Percentiles rank a stretch among this genome's conserved stretches.
phyloP scores from a whole-genome alignment of 2,797 vertebrate species.

The Aphelocoma californica region DNA sequence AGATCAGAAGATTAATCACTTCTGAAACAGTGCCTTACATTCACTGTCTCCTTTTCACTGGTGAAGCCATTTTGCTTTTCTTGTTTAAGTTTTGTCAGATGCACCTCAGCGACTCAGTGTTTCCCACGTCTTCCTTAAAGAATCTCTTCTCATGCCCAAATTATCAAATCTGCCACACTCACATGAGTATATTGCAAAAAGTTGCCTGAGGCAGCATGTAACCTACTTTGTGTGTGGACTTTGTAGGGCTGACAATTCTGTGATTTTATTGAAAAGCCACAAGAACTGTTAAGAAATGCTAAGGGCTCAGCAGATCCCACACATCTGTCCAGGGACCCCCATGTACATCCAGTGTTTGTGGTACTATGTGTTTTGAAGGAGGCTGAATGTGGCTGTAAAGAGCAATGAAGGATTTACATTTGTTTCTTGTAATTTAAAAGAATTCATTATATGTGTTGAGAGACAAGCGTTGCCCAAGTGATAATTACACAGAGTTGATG shows the following conservation, averaged over 20 bases:
- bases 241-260: neutral
- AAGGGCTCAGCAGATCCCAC: neutral
- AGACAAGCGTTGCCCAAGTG: neutral
- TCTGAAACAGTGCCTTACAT: neutral
- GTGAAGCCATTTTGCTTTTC: neutral
- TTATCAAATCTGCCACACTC: neutral
- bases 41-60: neutral
- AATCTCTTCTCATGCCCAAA: neutral
- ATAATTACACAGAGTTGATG: neutral
- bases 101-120: neutral
- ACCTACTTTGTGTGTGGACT: neutral
- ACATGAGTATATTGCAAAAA: neutral
- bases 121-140: neutral
- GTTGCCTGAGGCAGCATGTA: neutral
- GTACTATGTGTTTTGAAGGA: neutral
- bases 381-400: neutral
- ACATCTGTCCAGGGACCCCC: neutral
- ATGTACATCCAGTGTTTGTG: neutral
- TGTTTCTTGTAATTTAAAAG: neutral
- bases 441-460: neutral
- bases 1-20: neutral
- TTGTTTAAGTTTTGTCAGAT: neutral
- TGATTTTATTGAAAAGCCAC: neutral
- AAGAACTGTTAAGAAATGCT: neutral
- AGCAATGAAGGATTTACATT: neutral